Evolutionary conservation across 2,113 vertebrate species (phyloP), one percentile per base, ranked within the genome.

Genomic region (Cebidichthys violaceus): DNA sequence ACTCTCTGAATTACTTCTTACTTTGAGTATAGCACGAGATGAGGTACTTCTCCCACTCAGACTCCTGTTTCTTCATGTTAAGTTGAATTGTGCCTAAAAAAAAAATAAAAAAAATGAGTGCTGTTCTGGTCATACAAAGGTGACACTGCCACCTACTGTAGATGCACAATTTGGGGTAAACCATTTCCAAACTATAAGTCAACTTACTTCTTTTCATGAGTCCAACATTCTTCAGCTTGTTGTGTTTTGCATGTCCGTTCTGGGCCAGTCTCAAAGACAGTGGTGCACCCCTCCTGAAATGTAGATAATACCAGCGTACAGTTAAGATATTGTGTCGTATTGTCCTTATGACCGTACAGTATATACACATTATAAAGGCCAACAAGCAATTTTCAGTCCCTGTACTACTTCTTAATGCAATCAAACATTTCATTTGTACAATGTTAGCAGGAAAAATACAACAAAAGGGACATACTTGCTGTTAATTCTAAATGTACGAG

Each of bases 191-290:
- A 74, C 41, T 39, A 24, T 2, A 60, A 54, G 14, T 33, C 9
- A 10, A 87, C 94, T 86, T 70, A 94, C 95, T 85, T 86, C 15
- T 92, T 72, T 81, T 92, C 4, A 50, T 1, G 10, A 67, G 14
- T 22, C 54, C 29, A 3, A 13, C 20, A 29, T 64, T 86, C 61
- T 79, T 90, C 57, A 93, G 41, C 41, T 89, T 72, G 62, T 24
- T 57, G 39, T 94, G 93, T 17, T 73, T 89, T 4, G 94, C 93
- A 6, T 95, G 94, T 70, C 95, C 94, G 27, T 95, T 93, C 37
- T 94, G 93, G 33, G 94, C 89, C 72, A 96, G 83, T 81, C 94
- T 93, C 67, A 94, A 22, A 37, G 94, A 96, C 68, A 95, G 47
- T 0, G 94, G 87, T 4, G 94, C 86, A 9, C 95, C 90, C 81